Base-by-base conservation (phyloP, 2,797 vertebrate species). In the Chromis chromis region DNA sequence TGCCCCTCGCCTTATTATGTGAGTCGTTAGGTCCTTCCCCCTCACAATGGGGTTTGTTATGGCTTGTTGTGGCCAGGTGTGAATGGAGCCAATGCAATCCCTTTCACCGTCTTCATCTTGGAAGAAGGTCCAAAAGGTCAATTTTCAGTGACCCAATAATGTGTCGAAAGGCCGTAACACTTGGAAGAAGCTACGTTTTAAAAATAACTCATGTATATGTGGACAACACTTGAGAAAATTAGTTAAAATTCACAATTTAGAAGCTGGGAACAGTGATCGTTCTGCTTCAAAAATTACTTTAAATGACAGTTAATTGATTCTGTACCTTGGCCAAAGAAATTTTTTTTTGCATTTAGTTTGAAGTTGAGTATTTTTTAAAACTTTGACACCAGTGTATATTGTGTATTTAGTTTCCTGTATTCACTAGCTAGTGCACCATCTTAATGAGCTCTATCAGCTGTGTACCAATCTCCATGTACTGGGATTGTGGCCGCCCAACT, bases 391-490 rank as follows among this genome's bases (percentile, higher is more conserved):
- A 6, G 14, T 52, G n/a, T n/a, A n/a, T n/a, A n/a, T n/a, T n/a
- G n/a, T 31, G 24, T 8, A 2, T 27, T 58, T 39, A 46, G 6
- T 60, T 65, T 57, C 4, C 39, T 33, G 21, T 12, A 54, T 36
- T 57, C 13, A 39, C 48, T 21, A 57, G 28, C 40, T 36, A 25
- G 44, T 22, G 27, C 16, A 53, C 60, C 72, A 67, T 79, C 74
- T 42, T 72, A 81, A 88, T 75, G 59, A 83, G 22, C 66, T 44
- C 33, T 44, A 60, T 70, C 64, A 49, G 62, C 60, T 40, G 24
- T 22, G n/a, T 44, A 61, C 52, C 49, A 31, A 24, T 49, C 60
- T 54, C 64, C 46, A 63, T 21, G 53, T 10, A 9, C 16, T 14
- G 2, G 33, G 13, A 61, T 40, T 24, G 65, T 31, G 7, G 42